Base-by-base conservation (phyloP, 2,113 vertebrate genomes). In the Semnornis frantzii region DNA sequence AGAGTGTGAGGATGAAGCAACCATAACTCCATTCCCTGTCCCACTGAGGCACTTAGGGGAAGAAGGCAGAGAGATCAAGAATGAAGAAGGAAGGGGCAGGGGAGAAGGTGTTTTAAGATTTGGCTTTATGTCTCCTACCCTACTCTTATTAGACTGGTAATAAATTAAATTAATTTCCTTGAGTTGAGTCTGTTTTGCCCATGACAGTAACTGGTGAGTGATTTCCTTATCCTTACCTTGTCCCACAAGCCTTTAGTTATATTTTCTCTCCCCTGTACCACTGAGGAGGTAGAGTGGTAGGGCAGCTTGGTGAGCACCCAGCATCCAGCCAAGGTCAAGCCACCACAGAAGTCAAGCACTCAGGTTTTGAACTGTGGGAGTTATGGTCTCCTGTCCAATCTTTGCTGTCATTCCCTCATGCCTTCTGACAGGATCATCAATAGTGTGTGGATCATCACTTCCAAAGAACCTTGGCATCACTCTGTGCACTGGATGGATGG, bases 41-140 rank as follows among this genome's bases (percentile, higher is more conserved):
- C 11, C 9, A 16, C 24, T 39, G 39, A 4, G 3, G 15, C 0
- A 0, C 19, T 31, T 6, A 3, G 1, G 12, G 27, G 23, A 39
- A 88, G 14, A 13, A 87, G 10, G 33, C 5, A 60, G 18, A 72
- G 48, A 83, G 65, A 60, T 12, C 3, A 2, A 15, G 33, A 72
- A 11, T 34, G 15, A 85, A 58, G 57, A 70, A 57, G 6, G 10
- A 10, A 77, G 31, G 12, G 15, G 31, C 34, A 7, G 15, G 20
- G 8, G 24, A 6, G 50, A 63, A 78, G 7, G 31, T 52, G 6
- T 31, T 83, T 70, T 77, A 58, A 58, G 18, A 46, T 66, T 73
- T 79, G 23, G 4, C 19, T 85, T 85, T 55, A 48, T 68, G 62
- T 79, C 60, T 74, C 62, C 52, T 54, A 59, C 2, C 24, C 48